Evolutionary conservation across 2,113 vertebrate genomes (phyloP).

Genomic region (Candoia aspera): DNA sequence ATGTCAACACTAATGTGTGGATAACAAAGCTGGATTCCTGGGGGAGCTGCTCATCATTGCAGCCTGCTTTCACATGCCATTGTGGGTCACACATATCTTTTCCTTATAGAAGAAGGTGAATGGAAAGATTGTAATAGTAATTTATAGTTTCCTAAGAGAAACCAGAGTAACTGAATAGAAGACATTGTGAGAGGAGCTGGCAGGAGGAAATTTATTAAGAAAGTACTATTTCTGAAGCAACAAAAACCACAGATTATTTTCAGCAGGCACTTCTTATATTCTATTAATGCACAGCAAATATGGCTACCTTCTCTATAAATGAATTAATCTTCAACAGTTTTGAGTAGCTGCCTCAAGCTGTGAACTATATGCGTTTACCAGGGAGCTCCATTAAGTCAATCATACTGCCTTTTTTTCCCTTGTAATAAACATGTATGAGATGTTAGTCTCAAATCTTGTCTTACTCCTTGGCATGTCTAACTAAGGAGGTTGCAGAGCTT

Average conservation of each 20-base stretch:
- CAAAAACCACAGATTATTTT: background rate
- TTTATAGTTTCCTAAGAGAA: background rate
- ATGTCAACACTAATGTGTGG: background rate
- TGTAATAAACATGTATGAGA: background rate
- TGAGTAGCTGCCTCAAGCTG: background rate
- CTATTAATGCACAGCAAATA: background rate
- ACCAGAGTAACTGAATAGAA: background rate
- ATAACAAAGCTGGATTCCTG: background rate
- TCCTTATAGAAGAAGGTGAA: background rate
- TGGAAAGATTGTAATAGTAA: background rate
- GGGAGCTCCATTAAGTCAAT: background rate
- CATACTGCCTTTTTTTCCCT: background rate
- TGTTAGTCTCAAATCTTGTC: conserved; percentile 18
- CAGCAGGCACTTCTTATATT: background rate
- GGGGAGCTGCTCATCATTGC: background rate
- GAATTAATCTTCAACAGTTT: background rate
- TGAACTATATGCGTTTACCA: background rate
- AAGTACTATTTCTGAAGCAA: background rate
- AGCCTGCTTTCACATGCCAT: background rate
- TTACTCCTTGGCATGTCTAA: background rate
- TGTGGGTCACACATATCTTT: background rate
- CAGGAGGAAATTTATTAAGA: background rate
- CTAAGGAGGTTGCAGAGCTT: conserved; percentile 14
- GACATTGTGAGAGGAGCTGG: background rate
- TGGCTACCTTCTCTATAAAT: background rate